Evolutionary conservation across 2,797 vertebrate species (phyloP).

Genomic region (Typhlichthys subterraneus): DNA sequence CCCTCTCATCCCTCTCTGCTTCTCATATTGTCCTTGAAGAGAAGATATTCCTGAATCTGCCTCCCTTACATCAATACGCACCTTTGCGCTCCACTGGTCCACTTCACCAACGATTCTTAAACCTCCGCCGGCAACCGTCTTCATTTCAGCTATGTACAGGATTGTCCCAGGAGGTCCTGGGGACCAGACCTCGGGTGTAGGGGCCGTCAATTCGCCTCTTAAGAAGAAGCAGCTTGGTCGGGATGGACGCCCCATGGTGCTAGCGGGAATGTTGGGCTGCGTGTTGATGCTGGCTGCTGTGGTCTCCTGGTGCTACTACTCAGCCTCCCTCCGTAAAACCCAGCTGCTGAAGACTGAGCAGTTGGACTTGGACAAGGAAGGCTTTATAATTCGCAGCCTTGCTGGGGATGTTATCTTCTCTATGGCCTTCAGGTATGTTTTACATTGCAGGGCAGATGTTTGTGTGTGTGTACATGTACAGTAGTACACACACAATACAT

Average conservation of each 20-base stretch:
- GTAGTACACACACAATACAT: not conserved
- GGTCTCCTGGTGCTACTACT: conserved; percentile 92
- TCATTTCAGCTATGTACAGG: conserved; percentile 72
- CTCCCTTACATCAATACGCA: conserved; percentile 8
- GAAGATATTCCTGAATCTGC: conserved; percentile 3
- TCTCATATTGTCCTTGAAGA: conserved; percentile 3
- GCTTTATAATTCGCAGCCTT: conserved; percentile 89
- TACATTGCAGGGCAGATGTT: not conserved
- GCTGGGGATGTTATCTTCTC: conserved; percentile 82
- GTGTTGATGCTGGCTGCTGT: conserved; percentile 82
- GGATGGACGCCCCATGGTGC: conserved; percentile 80
- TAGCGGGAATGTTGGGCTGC: conserved; percentile 78
- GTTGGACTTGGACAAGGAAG: conserved; percentile 85
- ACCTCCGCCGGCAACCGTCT: conserved; percentile 3
- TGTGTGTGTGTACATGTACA: not conserved
- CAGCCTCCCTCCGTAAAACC: conserved; percentile 84
- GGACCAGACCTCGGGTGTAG: conserved; percentile 47
- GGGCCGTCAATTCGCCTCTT: conserved; percentile 68
- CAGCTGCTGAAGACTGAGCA: conserved; percentile 83
- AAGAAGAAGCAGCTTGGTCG: conserved; percentile 64
- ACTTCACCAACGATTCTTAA: not conserved
- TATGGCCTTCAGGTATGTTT: conserved; percentile 82
- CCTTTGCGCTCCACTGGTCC: conserved; percentile 6
- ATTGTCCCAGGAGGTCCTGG: conserved; percentile 74
- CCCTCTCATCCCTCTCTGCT: not conserved